Evolutionary conservation across 2,888 invertebrate species (phyloP), one percentile per base, ranked within the genome.

Genomic region (Lycophotia porphyrea): DNA sequence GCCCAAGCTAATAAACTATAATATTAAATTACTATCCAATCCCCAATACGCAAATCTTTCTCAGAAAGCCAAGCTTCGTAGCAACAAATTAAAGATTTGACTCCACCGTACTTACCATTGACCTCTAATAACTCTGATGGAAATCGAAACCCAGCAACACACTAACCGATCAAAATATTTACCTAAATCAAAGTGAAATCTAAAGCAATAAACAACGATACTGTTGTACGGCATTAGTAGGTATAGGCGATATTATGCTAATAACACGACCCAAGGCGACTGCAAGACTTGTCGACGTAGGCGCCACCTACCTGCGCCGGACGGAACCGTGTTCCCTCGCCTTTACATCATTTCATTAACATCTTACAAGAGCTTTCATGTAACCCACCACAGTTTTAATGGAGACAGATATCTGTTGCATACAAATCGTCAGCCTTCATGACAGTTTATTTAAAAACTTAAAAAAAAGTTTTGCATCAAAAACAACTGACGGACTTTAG

Each of bases 231-330:
- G 68, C 66, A 76, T 75, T 81, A 78, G 76, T n/a, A n/a, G n/a
- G n/a, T 72, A 80, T 81, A 74, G 74, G 79, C 72, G 77, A 80
- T 85, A 85, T 87, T 89, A 89, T 89, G 88, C 82, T 90, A 90
- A 90, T 88, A 82, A 74, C 72, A 55, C 76, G 55, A 78, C 80
- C 76, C 76, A 76, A 86, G 74, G 80, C 82, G 80, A 86, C 88
- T 74, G 85, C 87, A 76, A 78, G 74, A 77, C 83, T 76, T 78
- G 85, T 88, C 87, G 85, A 86, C 86, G 90, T 90, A 89, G 92
- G 92, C 92, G 92, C 92, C 92, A 92, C 91, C 93, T 92, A 91
- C 93, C 93, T 92, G 92, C 92, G 89, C 89, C 82, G 84, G 80
- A 87, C 89, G 87, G 82, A 88, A 85, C 89, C 90, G 74, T 90